A percentile compares a stretch with the other conserved stretches of the same genome.
Conservation (phyloP, 92 coral and sea anemone genomes). For the Phenganax stokvisi region DNA sequence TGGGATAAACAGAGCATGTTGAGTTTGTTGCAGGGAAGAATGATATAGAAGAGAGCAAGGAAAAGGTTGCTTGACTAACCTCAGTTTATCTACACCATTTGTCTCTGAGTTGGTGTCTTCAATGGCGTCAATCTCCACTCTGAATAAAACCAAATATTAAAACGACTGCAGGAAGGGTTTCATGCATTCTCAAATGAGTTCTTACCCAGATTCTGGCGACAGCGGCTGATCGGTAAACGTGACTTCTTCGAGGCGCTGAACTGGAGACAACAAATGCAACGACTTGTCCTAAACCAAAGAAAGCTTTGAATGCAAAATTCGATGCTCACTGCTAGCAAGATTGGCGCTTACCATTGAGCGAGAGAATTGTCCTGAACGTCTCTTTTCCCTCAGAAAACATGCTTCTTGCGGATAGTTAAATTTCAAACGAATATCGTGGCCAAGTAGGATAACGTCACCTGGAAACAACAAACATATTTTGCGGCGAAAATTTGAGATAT, state of each 20-base stretch:
- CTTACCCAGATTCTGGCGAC: constrained; percentile 96
- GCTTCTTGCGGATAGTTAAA: constrained; percentile 97
- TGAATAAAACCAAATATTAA: neutral
- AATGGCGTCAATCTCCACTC: constrained; percentile 44
- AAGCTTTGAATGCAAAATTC: neutral
- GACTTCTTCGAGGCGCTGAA: constrained; percentile 79
- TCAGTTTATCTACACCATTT: constrained; percentile 35
- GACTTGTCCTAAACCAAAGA: constrained; percentile 1
- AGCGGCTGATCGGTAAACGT: constrained; percentile 66
- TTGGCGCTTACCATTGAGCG: constrained; percentile 10
- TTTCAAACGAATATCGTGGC: constrained; percentile 82
- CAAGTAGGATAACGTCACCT: constrained; percentile 93
- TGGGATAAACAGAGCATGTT: constrained; percentile 16
- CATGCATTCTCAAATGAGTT: neutral
- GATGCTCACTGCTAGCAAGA: neutral
- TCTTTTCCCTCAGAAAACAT: constrained; percentile 76
- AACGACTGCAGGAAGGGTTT: neutral
- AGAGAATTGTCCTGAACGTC: constrained; percentile 53
- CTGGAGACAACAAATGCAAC: constrained; percentile 62
- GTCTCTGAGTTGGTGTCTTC: constrained; percentile 33
- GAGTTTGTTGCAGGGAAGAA: neutral
- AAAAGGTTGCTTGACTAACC: constrained; percentile 8
- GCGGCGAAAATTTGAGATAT: neutral
- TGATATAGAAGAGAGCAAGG: no score
- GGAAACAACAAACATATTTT: neutral